Evolutionary conservation across 2,888 invertebrate species (phyloP).

Genomic region (Corythucha ciliata): DNA sequence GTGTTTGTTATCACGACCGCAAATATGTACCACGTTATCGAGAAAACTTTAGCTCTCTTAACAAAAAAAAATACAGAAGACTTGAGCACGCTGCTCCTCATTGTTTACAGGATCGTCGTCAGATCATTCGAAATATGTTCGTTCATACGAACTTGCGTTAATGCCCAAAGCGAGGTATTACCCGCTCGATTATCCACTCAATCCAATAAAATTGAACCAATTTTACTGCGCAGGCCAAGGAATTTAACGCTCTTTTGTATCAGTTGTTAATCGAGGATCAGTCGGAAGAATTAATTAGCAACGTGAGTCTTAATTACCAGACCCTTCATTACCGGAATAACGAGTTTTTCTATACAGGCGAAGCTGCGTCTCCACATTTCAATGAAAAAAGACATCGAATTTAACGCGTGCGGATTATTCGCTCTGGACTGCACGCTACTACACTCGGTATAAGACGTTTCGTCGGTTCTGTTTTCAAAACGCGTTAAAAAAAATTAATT

Average conservation of each 20-base stretch:
- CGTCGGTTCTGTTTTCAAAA: no score
- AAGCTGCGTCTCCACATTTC: constrained; percentile 22
- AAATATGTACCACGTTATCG: constrained; percentile 29
- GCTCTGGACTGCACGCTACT: constrained; percentile 22
- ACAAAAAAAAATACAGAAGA: constrained; percentile 1
- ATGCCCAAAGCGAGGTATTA: constrained; percentile 21
- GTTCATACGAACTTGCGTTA: constrained; percentile 20
- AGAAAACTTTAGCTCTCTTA: constrained; percentile 22
- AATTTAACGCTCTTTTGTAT: constrained; percentile 19
- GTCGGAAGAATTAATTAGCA: constrained; percentile 9
- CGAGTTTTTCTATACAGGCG: constrained; percentile 11
- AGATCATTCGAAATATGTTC: constrained; percentile 26
- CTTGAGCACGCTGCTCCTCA: constrained; percentile 17
- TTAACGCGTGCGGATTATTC: constrained; percentile 22
- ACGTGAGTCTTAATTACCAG: no score
- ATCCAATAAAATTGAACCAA: neutral
- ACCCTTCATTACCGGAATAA: no score
- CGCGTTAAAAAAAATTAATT: no score
- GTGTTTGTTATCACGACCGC: constrained; percentile 27
- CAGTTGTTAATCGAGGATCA: constrained; percentile 21
- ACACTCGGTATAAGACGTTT: constrained; percentile 26
- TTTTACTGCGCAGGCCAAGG: constrained; percentile 12
- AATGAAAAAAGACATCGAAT: constrained; percentile 19
- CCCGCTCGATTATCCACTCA: neutral
- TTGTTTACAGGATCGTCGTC: constrained; percentile 16